A percentile compares a stretch with the other conserved stretches of the same genome.
Conservation (phyloP, 2,888 invertebrate genomes). For the Sarcophaga variegata region DNA sequence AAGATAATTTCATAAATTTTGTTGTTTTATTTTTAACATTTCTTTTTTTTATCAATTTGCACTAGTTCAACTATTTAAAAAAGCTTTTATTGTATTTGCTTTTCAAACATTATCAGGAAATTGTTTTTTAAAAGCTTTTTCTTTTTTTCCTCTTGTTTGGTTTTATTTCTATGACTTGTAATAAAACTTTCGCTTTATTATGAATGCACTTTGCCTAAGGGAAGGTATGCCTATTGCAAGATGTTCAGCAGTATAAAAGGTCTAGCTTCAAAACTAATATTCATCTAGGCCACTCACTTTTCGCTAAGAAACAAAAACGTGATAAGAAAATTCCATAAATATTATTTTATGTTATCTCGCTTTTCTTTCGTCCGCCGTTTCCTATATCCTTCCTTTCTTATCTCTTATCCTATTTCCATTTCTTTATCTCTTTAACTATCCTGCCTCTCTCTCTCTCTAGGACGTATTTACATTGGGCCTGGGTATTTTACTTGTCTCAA, state of each 20-base stretch:
- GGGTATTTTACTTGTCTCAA: no score
- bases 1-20: not conserved
- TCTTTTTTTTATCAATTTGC: slow-evolving; percentile 1
- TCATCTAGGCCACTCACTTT: no score
- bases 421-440: no score
- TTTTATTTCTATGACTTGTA: not conserved
- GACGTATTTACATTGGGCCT: no score
- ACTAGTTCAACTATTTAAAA: slow-evolving; percentile 19
- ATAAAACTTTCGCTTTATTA: not conserved
- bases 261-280: no score
- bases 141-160: not conserved
- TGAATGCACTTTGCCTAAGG: not conserved
- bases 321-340: no score
- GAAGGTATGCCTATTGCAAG: not conserved
- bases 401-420: no score
- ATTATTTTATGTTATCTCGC: no score
- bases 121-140: slow-evolving; percentile 10
- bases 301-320: no score
- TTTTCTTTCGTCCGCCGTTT: no score
- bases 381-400: no score
- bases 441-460: no score
- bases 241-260: not conserved
- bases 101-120: not conserved
- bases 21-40: slow-evolving; percentile 7
- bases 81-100: slow-evolving; percentile 4